phyloP scores from a whole-genome alignment of 2,888 invertebrate species.

The Morpho deidamia region DNA sequence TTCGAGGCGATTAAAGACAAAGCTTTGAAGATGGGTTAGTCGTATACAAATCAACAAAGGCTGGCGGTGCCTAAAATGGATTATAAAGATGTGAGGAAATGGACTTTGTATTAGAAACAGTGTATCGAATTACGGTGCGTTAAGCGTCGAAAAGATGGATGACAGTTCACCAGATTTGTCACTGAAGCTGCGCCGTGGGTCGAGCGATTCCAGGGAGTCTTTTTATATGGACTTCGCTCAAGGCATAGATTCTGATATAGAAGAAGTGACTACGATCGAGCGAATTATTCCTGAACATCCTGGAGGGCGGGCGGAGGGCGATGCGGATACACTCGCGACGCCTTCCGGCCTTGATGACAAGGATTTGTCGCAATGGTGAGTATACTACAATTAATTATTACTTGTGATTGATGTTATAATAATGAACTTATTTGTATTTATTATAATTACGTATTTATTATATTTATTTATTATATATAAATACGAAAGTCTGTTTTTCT shows the following conservation, averaged over 20 bases:
- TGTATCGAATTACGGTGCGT: constrained; percentile 31
- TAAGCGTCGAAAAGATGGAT: constrained; percentile 59
- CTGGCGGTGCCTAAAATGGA: constrained; percentile 34
- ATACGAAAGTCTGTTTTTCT: too few species aligned
- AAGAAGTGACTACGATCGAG: constrained; percentile 87
- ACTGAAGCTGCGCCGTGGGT: constrained; percentile 89
- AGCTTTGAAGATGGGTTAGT: constrained; percentile 33
- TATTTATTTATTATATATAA: too few species aligned
- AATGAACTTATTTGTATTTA: too few species aligned
- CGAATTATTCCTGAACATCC: constrained; percentile 75
- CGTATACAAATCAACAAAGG: constrained; percentile 19
- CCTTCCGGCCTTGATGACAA: constrained; percentile 74
- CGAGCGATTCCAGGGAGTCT: constrained; percentile 91
- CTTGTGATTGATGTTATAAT: too few species aligned
- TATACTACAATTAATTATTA: not conserved
- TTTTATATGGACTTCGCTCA: constrained; percentile 95
- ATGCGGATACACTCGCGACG: constrained; percentile 69
- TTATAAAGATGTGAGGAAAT: constrained; percentile 40
- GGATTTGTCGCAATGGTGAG: constrained; percentile 70
- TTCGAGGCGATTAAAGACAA: constrained; percentile 15
- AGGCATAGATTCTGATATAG: constrained; percentile 93
- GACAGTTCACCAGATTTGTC: constrained; percentile 93
- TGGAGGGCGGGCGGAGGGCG: constrained; percentile 63
- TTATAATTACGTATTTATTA: too few species aligned
- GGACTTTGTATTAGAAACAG: constrained; percentile 28